phyloP scores from a whole-genome alignment of 1,140 invertebrate genomes.

The Halictus rubicundus region DNA sequence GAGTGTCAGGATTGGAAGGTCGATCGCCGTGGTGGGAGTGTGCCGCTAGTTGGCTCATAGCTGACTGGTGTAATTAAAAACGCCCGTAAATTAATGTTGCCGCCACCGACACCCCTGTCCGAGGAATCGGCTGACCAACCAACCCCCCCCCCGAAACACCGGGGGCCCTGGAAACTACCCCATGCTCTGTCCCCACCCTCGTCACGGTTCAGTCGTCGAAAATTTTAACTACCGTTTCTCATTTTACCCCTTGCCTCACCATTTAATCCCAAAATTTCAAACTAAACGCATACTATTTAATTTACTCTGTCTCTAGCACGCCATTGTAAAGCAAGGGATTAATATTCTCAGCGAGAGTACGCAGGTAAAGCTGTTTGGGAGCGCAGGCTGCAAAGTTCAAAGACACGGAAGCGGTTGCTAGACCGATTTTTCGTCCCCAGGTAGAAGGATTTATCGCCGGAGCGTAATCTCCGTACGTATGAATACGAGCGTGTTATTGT shows the following conservation, averaged over 20 bases:
- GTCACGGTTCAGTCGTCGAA: neutral
- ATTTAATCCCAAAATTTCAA: too few relatives aligned
- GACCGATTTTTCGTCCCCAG: neutral
- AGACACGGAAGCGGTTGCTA: neutral
- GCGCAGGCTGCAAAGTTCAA: neutral
- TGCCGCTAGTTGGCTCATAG: conserved; percentile 28
- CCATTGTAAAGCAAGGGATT: too few relatives aligned
- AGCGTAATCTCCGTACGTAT: neutral
- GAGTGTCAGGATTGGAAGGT: conserved; percentile 61
- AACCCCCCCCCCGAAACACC: too few relatives aligned
- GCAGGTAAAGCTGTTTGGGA: neutral
- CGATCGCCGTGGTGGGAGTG: conserved; percentile 44
- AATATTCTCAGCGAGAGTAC: neutral
- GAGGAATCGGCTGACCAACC: neutral
- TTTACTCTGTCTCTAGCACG: too few relatives aligned
- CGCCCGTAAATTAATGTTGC: conserved; percentile 39
- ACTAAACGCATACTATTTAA: too few relatives aligned
- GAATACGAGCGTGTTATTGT: conserved; percentile 3
- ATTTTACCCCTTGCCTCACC: too few relatives aligned
- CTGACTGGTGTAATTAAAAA: conserved; percentile 54
- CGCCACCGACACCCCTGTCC: neutral
- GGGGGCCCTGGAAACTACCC: neutral
- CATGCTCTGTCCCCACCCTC: neutral
- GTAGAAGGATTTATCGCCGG: neutral
- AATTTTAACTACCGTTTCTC: neutral